A percentile compares a stretch with the other conserved stretches of the same genome.
Conservation (phyloP, 1,140 invertebrate species). For the Schlechtendalia chinensis region DNA sequence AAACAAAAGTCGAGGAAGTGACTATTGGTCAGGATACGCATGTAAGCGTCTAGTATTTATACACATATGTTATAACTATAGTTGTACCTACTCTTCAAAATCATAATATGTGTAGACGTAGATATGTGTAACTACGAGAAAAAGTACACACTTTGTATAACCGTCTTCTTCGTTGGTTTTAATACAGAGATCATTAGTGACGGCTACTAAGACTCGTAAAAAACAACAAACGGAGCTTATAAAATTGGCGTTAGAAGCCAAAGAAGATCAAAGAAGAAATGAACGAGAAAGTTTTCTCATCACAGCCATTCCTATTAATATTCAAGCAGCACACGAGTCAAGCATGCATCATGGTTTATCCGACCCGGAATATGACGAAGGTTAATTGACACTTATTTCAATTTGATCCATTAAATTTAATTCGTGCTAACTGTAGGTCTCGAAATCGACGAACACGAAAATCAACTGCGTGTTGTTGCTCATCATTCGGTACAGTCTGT, state of each 20-base stretch:
- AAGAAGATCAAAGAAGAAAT: conserved; percentile 90
- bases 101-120: no score
- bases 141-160: no score
- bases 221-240: conserved; percentile 99
- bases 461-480: conserved; percentile 62
- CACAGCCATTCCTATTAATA: conserved; percentile 93
- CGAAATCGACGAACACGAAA: conserved; percentile 49
- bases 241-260: conserved; percentile 87
- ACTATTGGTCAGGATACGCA: conserved; percentile 98
- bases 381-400: conserved; percentile 56
- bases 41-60: conserved; percentile 64
- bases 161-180: no score
- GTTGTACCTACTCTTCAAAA: background rate
- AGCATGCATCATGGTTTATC: conserved; percentile 78
- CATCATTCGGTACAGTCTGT: conserved; percentile 83
- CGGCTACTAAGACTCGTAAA: conserved; percentile 95
- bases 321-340: conserved; percentile 93
- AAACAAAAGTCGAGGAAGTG: conserved; percentile 98
- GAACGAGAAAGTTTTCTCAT: conserved; percentile 95
- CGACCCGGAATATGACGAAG: conserved; percentile 87
- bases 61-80: background rate
- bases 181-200: conserved; percentile 88
- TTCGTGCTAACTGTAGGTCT: background rate
- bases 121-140: no score
- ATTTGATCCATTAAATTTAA: background rate